Conservation (phyloP, 2,888 invertebrate genomes). For the Ernsta delagoae region DNA sequence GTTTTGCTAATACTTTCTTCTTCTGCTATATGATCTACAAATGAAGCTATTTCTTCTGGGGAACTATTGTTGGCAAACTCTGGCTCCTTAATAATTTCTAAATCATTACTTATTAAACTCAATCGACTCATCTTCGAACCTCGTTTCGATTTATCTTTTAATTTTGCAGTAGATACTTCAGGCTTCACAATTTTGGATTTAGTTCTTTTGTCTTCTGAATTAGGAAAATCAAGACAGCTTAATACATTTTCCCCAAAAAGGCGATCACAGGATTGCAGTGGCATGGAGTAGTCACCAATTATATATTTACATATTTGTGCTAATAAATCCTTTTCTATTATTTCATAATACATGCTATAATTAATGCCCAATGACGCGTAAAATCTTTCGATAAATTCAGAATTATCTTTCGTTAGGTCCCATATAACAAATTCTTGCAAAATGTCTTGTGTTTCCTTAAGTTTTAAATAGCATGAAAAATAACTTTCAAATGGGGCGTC, state of each 20-base stretch:
- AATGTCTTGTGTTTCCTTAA: constrained; percentile 72
- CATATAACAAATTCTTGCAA: constrained; percentile 70
- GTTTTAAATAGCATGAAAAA: constrained; percentile 84
- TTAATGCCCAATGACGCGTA: constrained; percentile 85
- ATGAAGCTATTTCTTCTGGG: constrained; percentile 46
- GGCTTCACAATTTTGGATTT: constrained; percentile 71
- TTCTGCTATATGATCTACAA: constrained; percentile 49
- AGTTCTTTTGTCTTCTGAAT: constrained; percentile 63
- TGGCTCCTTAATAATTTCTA: constrained; percentile 58
- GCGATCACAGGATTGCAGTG: constrained; percentile 59
- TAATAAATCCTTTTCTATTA: constrained; percentile 81
- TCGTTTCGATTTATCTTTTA: constrained; percentile 59
- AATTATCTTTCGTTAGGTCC: constrained; percentile 70
- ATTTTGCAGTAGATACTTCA: constrained; percentile 57
- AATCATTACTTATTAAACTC: constrained; percentile 48
- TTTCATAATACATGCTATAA: constrained; percentile 84
- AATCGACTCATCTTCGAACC: constrained; percentile 59
- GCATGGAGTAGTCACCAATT: constrained; percentile 68
- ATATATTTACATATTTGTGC: constrained; percentile 78
- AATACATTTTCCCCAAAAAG: constrained; percentile 74
- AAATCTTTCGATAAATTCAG: constrained; percentile 83
- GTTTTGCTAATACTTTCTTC: constrained; percentile 52
- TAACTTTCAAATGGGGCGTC: constrained; percentile 78
- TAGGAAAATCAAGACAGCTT: constrained; percentile 64
- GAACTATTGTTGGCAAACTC: constrained; percentile 38